Evolutionary conservation across 2,797 vertebrate genomes (phyloP).

Genomic region (Mionectes olivaceus): DNA sequence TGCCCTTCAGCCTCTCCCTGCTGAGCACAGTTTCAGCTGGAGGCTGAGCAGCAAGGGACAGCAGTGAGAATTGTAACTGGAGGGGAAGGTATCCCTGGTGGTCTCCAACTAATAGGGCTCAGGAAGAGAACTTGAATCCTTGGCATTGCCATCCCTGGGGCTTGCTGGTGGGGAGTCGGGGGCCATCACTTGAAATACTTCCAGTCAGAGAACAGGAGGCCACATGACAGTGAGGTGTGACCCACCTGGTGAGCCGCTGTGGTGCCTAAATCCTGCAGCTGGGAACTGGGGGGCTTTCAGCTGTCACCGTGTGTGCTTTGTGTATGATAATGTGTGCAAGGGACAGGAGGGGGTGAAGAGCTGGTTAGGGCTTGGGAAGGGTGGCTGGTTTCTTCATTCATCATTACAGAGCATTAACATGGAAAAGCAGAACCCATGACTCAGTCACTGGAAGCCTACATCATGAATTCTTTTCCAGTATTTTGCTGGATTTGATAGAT

Average conservation of each 20-base stretch:
- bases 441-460: not conserved
- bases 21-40: not conserved
- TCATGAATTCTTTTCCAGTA: not conserved
- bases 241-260: not conserved
- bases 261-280: not conserved
- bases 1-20: not conserved
- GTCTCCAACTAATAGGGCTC: not conserved
- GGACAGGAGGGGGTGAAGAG: not conserved
- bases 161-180: not conserved
- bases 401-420: not conserved
- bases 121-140: not conserved
- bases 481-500: not conserved
- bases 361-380: not conserved
- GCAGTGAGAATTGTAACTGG: not conserved
- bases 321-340: accelerated
- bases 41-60: not conserved
- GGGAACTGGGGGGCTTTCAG: not conserved
- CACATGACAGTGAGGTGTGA: not conserved
- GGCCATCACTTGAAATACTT: not conserved
- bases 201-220: not conserved
- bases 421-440: not conserved
- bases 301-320: accelerated
- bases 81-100: not conserved
- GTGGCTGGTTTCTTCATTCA: not conserved
- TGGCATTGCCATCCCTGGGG: not conserved